phyloP scores from a whole-genome alignment of 2,888 invertebrate genomes.

The Baccha elongata region DNA sequence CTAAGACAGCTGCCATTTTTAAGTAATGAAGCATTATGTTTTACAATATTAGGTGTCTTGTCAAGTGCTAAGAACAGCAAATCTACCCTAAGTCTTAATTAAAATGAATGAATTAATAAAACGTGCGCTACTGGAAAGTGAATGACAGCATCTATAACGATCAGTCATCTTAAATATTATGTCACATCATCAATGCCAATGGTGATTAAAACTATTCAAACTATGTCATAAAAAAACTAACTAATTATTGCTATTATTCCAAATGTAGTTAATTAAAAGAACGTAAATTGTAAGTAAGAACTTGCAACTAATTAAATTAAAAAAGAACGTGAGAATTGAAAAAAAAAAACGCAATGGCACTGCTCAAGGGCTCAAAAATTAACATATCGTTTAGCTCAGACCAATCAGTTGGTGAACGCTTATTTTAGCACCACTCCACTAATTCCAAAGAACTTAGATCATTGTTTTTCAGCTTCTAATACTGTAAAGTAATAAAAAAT shows the following conservation, averaged over 20 bases:
- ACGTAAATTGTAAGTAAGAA: not conserved
- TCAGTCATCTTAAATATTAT: conserved; percentile 1
- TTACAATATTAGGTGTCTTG: no score
- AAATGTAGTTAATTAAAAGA: not conserved
- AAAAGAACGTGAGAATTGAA: conserved; percentile 19
- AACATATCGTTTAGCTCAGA: conserved; percentile 27
- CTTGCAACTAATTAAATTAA: conserved; percentile 14
- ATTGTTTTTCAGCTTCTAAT: not conserved
- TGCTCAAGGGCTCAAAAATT: conserved; percentile 31
- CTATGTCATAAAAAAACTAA: not conserved
- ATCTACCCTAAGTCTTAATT: no score
- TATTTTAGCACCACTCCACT: conserved; percentile 28
- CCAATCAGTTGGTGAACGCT: not conserved
- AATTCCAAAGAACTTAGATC: conserved; percentile 41
- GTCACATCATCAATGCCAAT: conserved; percentile 22
- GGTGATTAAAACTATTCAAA: not conserved
- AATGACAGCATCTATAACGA: not conserved
- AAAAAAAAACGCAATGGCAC: conserved; percentile 3
- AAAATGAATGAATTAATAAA: no score
- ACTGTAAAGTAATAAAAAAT: not conserved
- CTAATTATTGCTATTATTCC: not conserved
- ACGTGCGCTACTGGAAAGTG: no score
- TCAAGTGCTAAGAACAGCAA: no score
- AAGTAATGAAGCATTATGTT: no score
- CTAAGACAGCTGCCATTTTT: no score